Evolutionary conservation across 2,113 vertebrate genomes (phyloP), one percentile per base, ranked within the genome.

Genomic region (Plotosus lineatus): DNA sequence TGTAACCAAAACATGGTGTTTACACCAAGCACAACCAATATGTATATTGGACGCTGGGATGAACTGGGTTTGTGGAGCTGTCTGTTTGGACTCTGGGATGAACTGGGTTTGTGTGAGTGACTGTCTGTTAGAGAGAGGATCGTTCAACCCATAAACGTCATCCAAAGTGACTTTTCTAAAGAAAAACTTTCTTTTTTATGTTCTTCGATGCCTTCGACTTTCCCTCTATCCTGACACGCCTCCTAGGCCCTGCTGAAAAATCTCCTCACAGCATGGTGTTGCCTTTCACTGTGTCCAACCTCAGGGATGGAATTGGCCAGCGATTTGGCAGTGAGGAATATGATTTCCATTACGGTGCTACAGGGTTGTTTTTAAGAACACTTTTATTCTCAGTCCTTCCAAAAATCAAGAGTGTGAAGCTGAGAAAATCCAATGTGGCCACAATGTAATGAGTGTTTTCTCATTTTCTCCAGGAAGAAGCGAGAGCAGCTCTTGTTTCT

Each of bases 201-300:
- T 21, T 63, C 31, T 63, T 63, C n/a, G 17, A 10, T 65, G 17
- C 19, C 38, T 40, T 66, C 17, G 23, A 38, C 33, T 65, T 68
- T 68, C 65, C 61, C 8, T 4, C 17, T n/a, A 44, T 68, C 65
- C 38, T 68, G 63, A 68, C 65, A 68, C n/a, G 65, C 23, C 23
- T 44, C 36, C 38, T n/a, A n/a, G 4, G 23, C 12, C 60, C 38
- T 68, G 38, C 23, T 44, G 36, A 46, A n/a, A 66, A 68, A 26
- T 15, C n/a, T 68, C 38, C 11, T 21, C 23, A 15, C 40, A 14
- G 65, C 65, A 44, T 12, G 12, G 17, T 46, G 40, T 31, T 46
- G 23, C 14, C 66, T 69, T 69, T 17, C 40, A 69, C 40, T 46
- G 40, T 26, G 4, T 17, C 9, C 26, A 46, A 46, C 23, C 12